Conservation (phyloP, 1,140 invertebrate genomes). For the Cephus cinctus region DNA sequence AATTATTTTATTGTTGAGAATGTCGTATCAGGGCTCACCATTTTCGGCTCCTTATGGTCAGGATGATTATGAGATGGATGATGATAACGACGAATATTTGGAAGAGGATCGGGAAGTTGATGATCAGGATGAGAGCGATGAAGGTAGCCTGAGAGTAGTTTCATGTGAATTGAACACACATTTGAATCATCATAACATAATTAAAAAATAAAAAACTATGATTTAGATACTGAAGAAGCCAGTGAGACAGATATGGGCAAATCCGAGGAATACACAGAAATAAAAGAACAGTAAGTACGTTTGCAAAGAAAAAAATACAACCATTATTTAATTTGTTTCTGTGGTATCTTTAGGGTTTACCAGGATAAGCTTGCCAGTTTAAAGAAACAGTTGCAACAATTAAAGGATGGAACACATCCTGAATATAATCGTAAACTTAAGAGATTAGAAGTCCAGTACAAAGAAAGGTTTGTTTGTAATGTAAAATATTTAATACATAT, state of each 20-base stretch:
- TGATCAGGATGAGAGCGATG: conserved; percentile 56
- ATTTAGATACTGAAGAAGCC: conserved; percentile 82
- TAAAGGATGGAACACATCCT: conserved; percentile 82
- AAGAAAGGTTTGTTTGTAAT: conserved; percentile 61
- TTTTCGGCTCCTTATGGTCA: conserved; percentile 44
- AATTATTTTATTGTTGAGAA: conserved; percentile 28
- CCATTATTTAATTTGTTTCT: conserved; percentile 1
- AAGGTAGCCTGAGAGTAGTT: conserved; percentile 40
- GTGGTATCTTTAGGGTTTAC: conserved; percentile 73
- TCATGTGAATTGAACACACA: background rate
- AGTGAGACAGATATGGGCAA: conserved; percentile 86
- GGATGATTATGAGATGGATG: conserved; percentile 56
- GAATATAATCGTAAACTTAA: conserved; percentile 83
- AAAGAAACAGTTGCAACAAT: conserved; percentile 86
- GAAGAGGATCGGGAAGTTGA: conserved; percentile 49
- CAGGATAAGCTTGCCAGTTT: conserved; percentile 88
- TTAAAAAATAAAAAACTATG: too few species aligned
- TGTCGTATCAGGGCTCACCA: conserved; percentile 40
- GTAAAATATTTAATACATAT: conserved; percentile 6
- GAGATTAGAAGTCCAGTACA: conserved; percentile 78
- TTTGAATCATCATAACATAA: too few species aligned
- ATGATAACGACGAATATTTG: conserved; percentile 52
- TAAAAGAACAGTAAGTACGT: conserved; percentile 84
- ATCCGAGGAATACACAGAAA: conserved; percentile 78
- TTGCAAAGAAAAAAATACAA: background rate